These are phyloP conservation scores for Pocillopora meandrina DNA, from an alignment of 92 coral and sea anemone genomes.

Conservation along the genomic window DNA sequence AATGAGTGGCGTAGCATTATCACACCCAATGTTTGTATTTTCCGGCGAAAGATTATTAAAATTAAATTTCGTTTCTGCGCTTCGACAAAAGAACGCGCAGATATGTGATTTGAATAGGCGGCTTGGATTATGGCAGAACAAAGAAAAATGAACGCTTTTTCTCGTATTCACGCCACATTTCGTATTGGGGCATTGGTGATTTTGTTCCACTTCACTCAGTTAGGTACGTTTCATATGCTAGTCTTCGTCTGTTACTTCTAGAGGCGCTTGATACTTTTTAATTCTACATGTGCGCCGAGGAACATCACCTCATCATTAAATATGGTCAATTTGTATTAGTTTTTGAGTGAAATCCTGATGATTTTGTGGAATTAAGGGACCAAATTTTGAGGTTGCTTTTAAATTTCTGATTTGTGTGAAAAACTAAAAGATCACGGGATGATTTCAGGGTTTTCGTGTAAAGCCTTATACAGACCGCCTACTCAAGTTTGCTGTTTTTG, in stretches of 20 bases:
- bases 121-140: not conserved
- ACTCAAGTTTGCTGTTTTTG: too few species aligned
- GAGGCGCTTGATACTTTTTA: not conserved
- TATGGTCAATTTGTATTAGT: not conserved
- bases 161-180: not conserved
- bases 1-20: slow-evolving; percentile 43
- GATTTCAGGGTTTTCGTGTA: too few species aligned
- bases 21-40: slow-evolving; percentile 67
- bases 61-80: slow-evolving; percentile 20
- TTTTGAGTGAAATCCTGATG: not conserved
- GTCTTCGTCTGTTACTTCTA: not conserved
- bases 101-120: slow-evolving; percentile 2
- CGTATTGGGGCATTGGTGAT: slow-evolving; percentile 1
- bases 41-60: slow-evolving; percentile 62
- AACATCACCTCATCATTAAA: not conserved
- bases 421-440: too few species aligned
- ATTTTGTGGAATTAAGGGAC: not conserved
- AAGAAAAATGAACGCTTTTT: not conserved
- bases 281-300: not conserved
- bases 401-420: too few species aligned
- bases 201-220: slow-evolving; percentile 16
- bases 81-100: not conserved
- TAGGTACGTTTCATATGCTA: not conserved
- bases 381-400: too few species aligned
- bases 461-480: too few species aligned